These are phyloP conservation scores for Agrochola lota DNA, from an alignment of 2,888 invertebrate species.

Conservation along the genomic window DNA sequence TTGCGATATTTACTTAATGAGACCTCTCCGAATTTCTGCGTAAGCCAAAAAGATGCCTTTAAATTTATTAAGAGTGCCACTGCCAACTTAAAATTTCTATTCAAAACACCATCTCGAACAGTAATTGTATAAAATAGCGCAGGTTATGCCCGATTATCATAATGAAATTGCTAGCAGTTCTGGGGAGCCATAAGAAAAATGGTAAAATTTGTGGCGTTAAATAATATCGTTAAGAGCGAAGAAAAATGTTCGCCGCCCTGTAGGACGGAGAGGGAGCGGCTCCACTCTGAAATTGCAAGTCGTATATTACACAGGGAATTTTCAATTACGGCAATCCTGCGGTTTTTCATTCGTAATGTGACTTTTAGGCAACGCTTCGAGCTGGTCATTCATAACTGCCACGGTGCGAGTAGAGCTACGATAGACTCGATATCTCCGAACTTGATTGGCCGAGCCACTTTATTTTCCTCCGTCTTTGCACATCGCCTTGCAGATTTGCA, in stretches of 20 bases:
- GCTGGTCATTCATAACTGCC: slow-evolving; percentile 85
- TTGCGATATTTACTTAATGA: slow-evolving; percentile 65
- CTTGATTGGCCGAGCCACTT: slow-evolving; percentile 44
- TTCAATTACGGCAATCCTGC: slow-evolving; percentile 90
- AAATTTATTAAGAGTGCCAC: slow-evolving; percentile 67
- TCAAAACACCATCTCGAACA: slow-evolving; percentile 71
- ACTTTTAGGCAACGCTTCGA: slow-evolving; percentile 87
- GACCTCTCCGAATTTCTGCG: slow-evolving; percentile 50
- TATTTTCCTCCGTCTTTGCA: slow-evolving; percentile 40
- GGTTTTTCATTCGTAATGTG: slow-evolving; percentile 90
- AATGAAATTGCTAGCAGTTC: slow-evolving; percentile 87
- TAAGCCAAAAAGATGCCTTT: slow-evolving; percentile 61
- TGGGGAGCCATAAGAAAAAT: slow-evolving; percentile 84
- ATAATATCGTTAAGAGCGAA: slow-evolving; percentile 89
- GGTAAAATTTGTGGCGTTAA: slow-evolving; percentile 89
- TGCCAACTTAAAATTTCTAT: slow-evolving; percentile 72
- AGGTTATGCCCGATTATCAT: slow-evolving; percentile 87
- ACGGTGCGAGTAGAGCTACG: slow-evolving; percentile 56
- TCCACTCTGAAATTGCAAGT: slow-evolving; percentile 88
- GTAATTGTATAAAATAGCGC: slow-evolving; percentile 76
- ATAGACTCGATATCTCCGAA: slow-evolving; percentile 61
- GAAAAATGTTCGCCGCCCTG: slow-evolving; percentile 86
- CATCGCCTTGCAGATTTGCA: slow-evolving; percentile 34
- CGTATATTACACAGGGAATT: slow-evolving; percentile 90
- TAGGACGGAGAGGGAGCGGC: slow-evolving; percentile 78